Evolutionary conservation across 2,888 invertebrate genomes (phyloP), one percentile per base, ranked within the genome.

Genomic region (Operophtera brumata): DNA sequence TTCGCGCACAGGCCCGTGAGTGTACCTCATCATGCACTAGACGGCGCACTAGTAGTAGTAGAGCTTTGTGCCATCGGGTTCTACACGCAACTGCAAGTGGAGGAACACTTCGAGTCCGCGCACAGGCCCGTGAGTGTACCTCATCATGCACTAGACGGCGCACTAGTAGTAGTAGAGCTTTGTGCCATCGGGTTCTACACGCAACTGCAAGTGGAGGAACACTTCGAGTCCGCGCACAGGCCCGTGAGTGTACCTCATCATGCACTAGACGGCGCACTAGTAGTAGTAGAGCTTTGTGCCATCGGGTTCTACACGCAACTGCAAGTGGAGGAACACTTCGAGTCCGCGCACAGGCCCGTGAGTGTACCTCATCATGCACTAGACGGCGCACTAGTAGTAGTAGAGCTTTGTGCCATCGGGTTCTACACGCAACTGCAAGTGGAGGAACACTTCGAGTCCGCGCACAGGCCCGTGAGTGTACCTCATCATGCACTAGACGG

Each of bases 401-500:
- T n/a, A n/a, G 89, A 90, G 25, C 52, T 87, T 0, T 90, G 89
- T 25, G 76, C 88, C 0, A 79, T 88, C 0, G 88, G 88, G 0
- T 90, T 87, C 54, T 87, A 86, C 44, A 78, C 79, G 0, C 86
- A 88, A 13, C 85, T 85, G 5, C 87, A 89, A 11, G 88, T 89
- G 0, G 85, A 88, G 20, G 83, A 86, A 0, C 89, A 89, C 36
- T 88, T 86, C 34, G 67, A 83, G 0, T 64, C 70, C 0, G 76
- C 78, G 0, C 89, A 89, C 40, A 72, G 78, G 58, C 75, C 77
- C 40, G 88, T 88, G 9, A 78, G 83, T 48, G 8, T n/a, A 9
- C 11, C n/a, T n/a, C n/a, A n/a, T n/a, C n/a, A n/a, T n/a, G n/a
- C n/a, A n/a, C n/a, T n/a, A n/a, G n/a, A n/a, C n/a, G n/a, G n/a